Base-by-base conservation (phyloP, 2,888 invertebrate species). In the Hydriomena furcata region DNA sequence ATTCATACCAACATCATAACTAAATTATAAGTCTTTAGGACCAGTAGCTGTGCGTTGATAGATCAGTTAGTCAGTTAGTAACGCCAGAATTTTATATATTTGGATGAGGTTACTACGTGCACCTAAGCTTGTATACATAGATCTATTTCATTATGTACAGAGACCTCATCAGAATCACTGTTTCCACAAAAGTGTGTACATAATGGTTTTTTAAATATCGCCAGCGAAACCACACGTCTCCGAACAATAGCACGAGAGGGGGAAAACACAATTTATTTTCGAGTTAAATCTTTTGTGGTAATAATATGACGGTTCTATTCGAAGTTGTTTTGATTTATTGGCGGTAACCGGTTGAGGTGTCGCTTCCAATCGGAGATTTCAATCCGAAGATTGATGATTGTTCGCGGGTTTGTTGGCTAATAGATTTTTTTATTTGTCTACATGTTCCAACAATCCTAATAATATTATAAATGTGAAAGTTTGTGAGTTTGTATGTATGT, bases 261-360 rank as follows among this genome's bases (percentile, higher is more conserved):
- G 85, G 82, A 82, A 85, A 86, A 82, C 76, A 85, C 89, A 88
- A 91, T 91, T 91, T 91, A 91, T 91, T 90, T 91, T 88, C 87
- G 76, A 89, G 91, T 91, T 91, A 91, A 91, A 91, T 91, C 91
- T 91, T 91, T 91, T 91, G 91, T 91, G 89, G 86, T 91, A 91
- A 91, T 91, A 90, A 91, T 91, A 90, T 91, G 91, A 91, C 91
- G 83, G 90, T 91, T 91, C 91, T 91, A 91, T 91, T 91, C 88
- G 87, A 89, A 89, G 91, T 87, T 84, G 79, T 75, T 78, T 74
- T 91, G 91, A 91, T 91, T 91, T 91, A 91, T 91, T 81, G 89
- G 87, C 78, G 61, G 64, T 68, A 65, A 70, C 68, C 66, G 68
- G 70, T 73, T 75, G 70, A 79, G 77, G 76, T 77, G 75, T 78